These are phyloP conservation scores for Uropsilus gracilis DNA, from an alignment of 2,113 vertebrate species.

Conservation along the genomic window DNA sequence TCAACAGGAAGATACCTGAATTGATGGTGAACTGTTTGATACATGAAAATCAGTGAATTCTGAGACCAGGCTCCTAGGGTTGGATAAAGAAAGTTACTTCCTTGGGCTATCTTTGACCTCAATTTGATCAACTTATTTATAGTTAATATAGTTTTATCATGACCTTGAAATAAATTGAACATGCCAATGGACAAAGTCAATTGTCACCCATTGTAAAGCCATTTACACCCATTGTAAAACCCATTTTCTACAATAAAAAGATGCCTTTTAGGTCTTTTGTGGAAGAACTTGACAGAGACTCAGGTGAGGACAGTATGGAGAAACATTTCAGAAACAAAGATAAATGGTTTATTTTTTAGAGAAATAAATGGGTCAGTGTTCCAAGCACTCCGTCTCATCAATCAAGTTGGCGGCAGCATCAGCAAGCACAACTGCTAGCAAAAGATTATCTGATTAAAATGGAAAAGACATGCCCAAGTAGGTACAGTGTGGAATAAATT, in stretches of 20 bases:
- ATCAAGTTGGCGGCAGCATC: background rate
- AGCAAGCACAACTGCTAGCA: background rate
- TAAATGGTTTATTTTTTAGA: slow-evolving; percentile 35
- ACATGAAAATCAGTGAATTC: background rate
- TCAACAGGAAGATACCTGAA: background rate
- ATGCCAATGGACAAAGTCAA: background rate
- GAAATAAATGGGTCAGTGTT: background rate
- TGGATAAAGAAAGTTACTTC: background rate
- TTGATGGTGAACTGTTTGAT: background rate
- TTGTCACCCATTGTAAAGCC: background rate
- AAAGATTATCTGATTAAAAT: slow-evolving; percentile 34
- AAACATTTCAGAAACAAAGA: slow-evolving; percentile 26
- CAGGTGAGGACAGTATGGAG: background rate
- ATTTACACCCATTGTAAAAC: background rate
- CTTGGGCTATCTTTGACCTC: background rate
- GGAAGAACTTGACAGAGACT: background rate
- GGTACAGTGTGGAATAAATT: background rate
- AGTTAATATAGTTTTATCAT: background rate
- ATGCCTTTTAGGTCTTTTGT: background rate
- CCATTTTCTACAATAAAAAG: background rate
- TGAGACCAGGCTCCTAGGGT: background rate
- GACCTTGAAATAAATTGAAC: slow-evolving; percentile 29
- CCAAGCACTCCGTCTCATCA: background rate
- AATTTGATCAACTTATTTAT: background rate
- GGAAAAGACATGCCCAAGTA: background rate